Evolutionary conservation across 2,797 vertebrate genomes (phyloP).

Genomic region (Avahi laniger): DNA sequence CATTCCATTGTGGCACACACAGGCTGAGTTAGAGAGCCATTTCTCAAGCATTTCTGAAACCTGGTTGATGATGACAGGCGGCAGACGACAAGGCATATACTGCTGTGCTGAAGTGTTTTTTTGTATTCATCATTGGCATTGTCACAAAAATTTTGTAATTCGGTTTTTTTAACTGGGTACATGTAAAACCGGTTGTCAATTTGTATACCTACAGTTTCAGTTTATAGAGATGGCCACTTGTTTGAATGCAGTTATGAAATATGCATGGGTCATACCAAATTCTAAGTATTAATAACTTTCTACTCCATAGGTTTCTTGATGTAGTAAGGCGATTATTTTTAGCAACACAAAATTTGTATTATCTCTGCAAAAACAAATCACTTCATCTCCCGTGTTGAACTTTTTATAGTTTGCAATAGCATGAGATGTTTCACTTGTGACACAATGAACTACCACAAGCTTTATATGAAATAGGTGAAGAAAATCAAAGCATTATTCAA

Average conservation of each 20-base stretch:
- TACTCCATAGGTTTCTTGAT: background rate
- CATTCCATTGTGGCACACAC: background rate
- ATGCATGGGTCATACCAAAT: background rate
- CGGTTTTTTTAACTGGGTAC: background rate
- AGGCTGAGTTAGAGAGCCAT: background rate
- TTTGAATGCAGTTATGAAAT: slow-evolving; percentile 30
- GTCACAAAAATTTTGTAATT: background rate
- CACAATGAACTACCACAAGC: background rate
- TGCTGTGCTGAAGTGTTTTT: background rate
- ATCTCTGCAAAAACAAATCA: background rate
- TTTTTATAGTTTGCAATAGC: background rate
- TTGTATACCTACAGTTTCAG: background rate
- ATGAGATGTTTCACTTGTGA: background rate
- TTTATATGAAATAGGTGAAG: slow-evolving; percentile 27
- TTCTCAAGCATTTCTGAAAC: background rate
- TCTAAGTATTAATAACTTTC: background rate
- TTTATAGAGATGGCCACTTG: background rate
- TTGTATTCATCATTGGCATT: background rate
- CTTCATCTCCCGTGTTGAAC: background rate
- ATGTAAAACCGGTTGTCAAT: background rate
- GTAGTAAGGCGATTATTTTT: slow-evolving; percentile 26
- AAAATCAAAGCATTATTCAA: background rate
- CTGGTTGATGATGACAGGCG: background rate
- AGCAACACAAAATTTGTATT: background rate
- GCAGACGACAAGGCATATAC: background rate